Evolutionary conservation across 2,113 vertebrate species (phyloP).

Genomic region (Bubalus kerabau): DNA sequence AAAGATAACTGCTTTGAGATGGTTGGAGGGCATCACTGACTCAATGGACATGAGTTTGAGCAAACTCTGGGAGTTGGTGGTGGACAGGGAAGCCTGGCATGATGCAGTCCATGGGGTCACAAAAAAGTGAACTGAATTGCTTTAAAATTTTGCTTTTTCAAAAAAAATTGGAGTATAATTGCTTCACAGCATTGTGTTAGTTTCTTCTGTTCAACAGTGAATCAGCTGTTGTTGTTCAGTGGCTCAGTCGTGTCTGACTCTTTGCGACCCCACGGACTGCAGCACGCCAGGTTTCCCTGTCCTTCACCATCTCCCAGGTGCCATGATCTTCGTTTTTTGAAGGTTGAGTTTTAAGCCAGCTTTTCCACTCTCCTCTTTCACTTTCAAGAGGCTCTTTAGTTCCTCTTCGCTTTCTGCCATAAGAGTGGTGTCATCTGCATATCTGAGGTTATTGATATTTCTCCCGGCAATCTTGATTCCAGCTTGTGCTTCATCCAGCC

Average conservation of each 20-base stretch:
- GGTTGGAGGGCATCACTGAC: not conserved
- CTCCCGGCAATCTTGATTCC: not conserved
- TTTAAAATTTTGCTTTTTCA: not conserved
- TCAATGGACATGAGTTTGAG: not conserved
- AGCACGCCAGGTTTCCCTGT: not conserved
- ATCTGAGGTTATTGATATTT: not conserved
- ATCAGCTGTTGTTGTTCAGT: not conserved
- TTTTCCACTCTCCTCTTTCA: not conserved
- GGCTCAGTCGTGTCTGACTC: not conserved
- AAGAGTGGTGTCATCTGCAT: not conserved
- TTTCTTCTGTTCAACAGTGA: not conserved
- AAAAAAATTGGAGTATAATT: not conserved
- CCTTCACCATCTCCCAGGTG: not conserved
- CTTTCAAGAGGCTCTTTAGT: not conserved
- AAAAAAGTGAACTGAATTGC: not conserved
- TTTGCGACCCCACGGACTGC: not conserved
- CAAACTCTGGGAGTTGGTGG: not conserved
- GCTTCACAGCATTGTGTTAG: not conserved
- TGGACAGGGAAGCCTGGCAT: not conserved
- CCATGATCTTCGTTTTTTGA: not conserved
- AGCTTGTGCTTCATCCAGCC: not conserved
- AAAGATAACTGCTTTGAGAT: not conserved
- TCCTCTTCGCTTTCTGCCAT: not conserved
- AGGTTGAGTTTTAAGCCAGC: not conserved
- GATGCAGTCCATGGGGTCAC: not conserved